Evolutionary conservation across 2,888 invertebrate genomes (phyloP), one percentile per base, ranked within the genome.

Genomic region (Agelastica alni): DNA sequence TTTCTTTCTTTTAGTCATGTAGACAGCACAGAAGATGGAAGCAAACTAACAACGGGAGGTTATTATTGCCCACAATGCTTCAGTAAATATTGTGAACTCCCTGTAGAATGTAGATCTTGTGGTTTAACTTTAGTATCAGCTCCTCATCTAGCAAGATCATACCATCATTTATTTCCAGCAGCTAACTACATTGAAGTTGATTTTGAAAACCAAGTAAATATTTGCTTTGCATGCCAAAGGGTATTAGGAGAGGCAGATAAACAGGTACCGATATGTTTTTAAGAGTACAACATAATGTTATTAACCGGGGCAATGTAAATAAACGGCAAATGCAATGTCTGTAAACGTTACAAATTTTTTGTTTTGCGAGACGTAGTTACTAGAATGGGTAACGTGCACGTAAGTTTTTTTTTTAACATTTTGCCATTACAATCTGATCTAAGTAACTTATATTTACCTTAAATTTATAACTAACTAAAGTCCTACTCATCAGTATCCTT

Each of bases 21-120:
- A 41, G 94, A 94, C 66, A 87, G 84, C 62, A 76, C 80, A 13
- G 88, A 87, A 36, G 85, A 85, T 48, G 81, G 81, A 28, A 81
- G 83, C 51, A 88, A 87, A 67, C 79, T 88, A 41, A 85, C 83
- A 44, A 86, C 88, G 14, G 87, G 87, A 7, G 93, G 93, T 1
- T 93, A 92, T 73, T 84, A 91, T 69, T 94, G 93, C 68, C 93
- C 94, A n/a, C 96, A 98, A 76, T 99, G 99, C 77, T 88, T 90
- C 67, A 93, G 94, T 78, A 96, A 97, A 80, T 98, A 98, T 78
- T 99, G 99, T 77, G 95, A 97, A 75, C 81, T 99, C 68, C 99
- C 99, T 0, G 93, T 95, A 2, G 97, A 99, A 79, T 99, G 99
- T 74, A 85, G 91, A 70, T 89, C 93, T 6, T 99, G 99, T 77